Evolutionary conservation across 1,140 invertebrate species (phyloP).

Genomic region (Phymastichus coffea): DNA sequence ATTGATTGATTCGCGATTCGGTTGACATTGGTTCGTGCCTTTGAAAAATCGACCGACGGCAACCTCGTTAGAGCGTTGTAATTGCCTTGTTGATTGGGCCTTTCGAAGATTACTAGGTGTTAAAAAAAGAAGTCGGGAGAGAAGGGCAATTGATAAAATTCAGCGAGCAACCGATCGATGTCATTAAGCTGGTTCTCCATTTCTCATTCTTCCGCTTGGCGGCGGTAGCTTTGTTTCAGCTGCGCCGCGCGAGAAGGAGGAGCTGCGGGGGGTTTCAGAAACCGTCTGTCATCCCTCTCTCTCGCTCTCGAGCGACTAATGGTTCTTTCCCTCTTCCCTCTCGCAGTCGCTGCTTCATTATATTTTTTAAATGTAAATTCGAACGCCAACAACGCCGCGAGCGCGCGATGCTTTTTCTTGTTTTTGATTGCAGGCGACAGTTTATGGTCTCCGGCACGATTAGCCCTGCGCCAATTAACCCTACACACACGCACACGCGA

Average conservation of each 20-base stretch:
- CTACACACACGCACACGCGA: conserved; percentile 42
- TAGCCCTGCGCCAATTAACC: conserved; percentile 51
- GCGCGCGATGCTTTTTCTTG: conserved; percentile 36
- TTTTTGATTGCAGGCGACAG: conserved; percentile 57
- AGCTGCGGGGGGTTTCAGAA: conserved; percentile 55
- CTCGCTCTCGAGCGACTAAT: conserved; percentile 49
- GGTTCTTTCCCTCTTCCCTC: conserved; percentile 52
- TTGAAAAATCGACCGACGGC: too few species aligned
- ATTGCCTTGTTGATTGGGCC: too few species aligned
- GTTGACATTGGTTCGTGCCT: conserved; percentile 3
- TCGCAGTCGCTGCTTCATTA: conserved; percentile 54
- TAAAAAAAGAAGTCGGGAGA: too few species aligned
- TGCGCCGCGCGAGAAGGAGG: conserved; percentile 26
- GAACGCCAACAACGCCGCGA: conserved; percentile 28
- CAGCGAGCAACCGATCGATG: conserved; percentile 39
- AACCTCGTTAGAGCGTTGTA: too few species aligned
- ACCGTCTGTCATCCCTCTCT: conserved; percentile 55
- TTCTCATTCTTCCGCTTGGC: conserved; percentile 28
- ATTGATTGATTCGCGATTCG: not conserved
- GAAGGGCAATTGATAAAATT: conserved; percentile 24
- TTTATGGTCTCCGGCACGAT: conserved; percentile 48
- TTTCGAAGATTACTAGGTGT: too few species aligned
- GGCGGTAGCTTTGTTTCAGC: not conserved
- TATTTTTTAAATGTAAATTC: conserved; percentile 60
- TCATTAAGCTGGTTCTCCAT: conserved; percentile 37